A percentile compares a stretch with the other conserved stretches of the same genome.
Evolutionary conservation across 2,797 vertebrate species (phyloP).

Genomic region (Mergus octosetaceus): DNA sequence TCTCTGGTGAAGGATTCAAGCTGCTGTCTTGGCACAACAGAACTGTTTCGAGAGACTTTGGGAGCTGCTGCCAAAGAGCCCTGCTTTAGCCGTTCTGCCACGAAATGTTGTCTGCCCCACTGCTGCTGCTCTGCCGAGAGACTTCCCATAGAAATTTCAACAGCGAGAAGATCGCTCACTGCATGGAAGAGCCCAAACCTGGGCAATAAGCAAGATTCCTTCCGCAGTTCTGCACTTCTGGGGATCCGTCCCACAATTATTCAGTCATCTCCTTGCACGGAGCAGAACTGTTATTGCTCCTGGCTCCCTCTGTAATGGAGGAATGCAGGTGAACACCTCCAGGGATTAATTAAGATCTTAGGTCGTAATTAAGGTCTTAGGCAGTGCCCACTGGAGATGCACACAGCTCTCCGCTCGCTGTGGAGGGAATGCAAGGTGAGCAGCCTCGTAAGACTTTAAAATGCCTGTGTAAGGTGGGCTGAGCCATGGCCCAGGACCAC

Average conservation of each 20-base stretch:
- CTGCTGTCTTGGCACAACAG: background rate
- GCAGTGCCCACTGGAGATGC: conserved; percentile 55
- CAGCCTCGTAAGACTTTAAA: background rate
- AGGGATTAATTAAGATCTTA: conserved; percentile 61
- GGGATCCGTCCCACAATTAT: background rate
- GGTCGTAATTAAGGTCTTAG: conserved; percentile 47
- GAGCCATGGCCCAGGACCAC: background rate
- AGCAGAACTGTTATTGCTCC: background rate
- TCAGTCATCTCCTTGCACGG: background rate
- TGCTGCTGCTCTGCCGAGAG: background rate
- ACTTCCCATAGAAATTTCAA: background rate
- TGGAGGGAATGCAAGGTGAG: conserved; percentile 35
- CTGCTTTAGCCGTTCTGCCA: background rate
- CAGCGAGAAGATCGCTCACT: background rate
- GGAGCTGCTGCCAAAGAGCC: background rate
- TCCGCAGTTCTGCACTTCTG: background rate
- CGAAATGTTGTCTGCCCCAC: background rate
- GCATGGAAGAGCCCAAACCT: background rate
- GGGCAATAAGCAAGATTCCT: background rate
- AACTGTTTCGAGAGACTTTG: background rate
- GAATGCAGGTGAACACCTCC: conserved; percentile 60
- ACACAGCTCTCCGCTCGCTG: background rate
- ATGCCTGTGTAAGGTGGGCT: background rate
- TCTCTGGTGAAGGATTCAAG: background rate
- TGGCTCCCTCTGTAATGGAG: conserved; percentile 18